Evolutionary conservation across 1,140 invertebrate genomes (phyloP).

Genomic region (Pseudomyrmex gracilis): DNA sequence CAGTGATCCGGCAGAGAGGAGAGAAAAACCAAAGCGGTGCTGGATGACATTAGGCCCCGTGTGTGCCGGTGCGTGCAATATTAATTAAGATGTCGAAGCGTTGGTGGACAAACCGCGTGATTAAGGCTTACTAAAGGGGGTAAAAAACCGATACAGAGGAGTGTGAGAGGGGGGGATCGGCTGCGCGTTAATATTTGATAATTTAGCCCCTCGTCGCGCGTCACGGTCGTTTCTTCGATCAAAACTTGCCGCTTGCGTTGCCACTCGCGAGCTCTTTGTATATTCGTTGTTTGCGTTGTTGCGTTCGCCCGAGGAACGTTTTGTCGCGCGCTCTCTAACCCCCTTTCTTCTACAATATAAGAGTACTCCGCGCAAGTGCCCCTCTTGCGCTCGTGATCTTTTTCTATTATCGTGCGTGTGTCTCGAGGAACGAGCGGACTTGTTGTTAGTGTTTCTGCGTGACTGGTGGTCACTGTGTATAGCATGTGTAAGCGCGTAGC

Average conservation of each 20-base stretch:
- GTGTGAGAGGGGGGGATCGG: conserved; percentile 31
- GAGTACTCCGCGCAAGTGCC: background rate
- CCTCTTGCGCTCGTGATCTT: background rate
- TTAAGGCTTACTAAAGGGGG: conserved; percentile 77
- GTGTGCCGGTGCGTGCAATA: conserved; percentile 85
- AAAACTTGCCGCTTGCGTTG: conserved; percentile 20
- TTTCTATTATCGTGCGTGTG: conserved; percentile 19
- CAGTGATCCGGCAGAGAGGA: background rate
- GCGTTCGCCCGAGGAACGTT: background rate
- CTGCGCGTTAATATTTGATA: conserved; percentile 40
- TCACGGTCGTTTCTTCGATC: conserved; percentile 29
- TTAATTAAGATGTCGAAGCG: conserved; percentile 76
- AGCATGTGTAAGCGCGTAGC: background rate
- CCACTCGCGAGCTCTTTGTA: conserved; percentile 12
- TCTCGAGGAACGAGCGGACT: conserved; percentile 13
- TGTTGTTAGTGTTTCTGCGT: background rate
- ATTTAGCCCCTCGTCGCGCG: conserved; percentile 35
- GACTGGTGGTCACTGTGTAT: background rate
- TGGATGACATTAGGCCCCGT: conserved; percentile 11
- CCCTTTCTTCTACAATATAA: too few relatives aligned
- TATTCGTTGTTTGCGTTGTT: conserved; percentile 16
- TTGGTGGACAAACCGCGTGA: conserved; percentile 61
- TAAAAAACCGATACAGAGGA: conserved; percentile 40
- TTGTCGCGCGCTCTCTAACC: background rate
- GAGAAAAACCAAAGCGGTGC: background rate